phyloP scores from a whole-genome alignment of 2,113 vertebrate genomes.

The Artemisiospiza belli region DNA sequence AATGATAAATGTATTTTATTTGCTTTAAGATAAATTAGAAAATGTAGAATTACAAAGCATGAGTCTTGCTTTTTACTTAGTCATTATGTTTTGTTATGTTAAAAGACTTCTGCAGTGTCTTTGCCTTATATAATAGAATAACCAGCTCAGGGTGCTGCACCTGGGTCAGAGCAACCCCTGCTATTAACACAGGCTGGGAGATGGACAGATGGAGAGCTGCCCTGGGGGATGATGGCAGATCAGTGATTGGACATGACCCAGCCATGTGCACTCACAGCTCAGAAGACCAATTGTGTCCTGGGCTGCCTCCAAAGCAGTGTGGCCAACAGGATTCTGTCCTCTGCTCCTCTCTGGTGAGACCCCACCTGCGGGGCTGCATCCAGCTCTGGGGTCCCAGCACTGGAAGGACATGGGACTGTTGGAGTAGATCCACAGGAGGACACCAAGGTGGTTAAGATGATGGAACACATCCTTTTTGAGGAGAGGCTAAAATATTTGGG shows the following conservation, averaged over 20 bases:
- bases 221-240: rapidly evolving
- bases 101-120: neutral
- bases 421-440: rapidly evolving
- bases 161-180: no score
- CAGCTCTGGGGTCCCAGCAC: neutral
- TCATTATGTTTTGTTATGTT: neutral
- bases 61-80: neutral
- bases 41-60: neutral
- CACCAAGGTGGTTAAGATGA: no score
- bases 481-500: neutral
- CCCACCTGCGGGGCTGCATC: no score
- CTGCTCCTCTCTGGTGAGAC: neutral
- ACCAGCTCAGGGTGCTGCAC: no score
- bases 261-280: rapidly evolving
- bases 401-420: rapidly evolving
- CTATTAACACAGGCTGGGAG: rapidly evolving
- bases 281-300: rapidly evolving
- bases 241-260: neutral
- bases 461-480: no score
- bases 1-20: neutral
- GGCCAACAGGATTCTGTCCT: neutral
- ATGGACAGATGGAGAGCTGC: rapidly evolving
- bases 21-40: neutral
- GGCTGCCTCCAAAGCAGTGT: neutral
- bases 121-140: neutral